Percentiles rank a stretch among this genome's conserved stretches.
Evolutionary conservation across 2,888 invertebrate species (phyloP).

Genomic region (Monochamus alternatus): DNA sequence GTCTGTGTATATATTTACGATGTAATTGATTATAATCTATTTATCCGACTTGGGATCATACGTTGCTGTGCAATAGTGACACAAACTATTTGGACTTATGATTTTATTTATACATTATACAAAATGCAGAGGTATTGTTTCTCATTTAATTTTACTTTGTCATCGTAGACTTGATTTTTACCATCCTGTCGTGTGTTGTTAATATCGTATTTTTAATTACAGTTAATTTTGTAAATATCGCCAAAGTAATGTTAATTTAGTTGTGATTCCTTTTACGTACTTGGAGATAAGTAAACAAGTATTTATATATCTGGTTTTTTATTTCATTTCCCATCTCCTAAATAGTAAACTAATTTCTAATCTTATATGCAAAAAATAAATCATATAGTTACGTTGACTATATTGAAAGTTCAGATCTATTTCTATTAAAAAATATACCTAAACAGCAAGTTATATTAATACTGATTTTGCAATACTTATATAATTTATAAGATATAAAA

Average conservation of each 20-base stretch:
- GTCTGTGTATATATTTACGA: conserved; percentile 21
- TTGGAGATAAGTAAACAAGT: conserved; percentile 24
- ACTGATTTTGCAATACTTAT: too few species aligned
- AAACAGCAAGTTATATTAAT: too few species aligned
- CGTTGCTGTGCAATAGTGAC: conserved; percentile 27
- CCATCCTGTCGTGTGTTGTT: not conserved
- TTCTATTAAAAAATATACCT: too few species aligned
- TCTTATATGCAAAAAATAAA: too few species aligned
- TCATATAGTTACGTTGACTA: too few species aligned
- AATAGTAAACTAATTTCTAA: too few species aligned
- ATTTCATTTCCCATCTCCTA: not conserved
- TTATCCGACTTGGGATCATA: conserved; percentile 7
- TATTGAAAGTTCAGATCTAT: too few species aligned
- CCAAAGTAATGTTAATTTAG: conserved; percentile 11
- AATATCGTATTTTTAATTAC: conserved; percentile 22
- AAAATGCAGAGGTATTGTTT: conserved; percentile 9
- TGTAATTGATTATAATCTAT: conserved; percentile 7
- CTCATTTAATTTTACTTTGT: conserved; percentile 10
- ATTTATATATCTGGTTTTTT: conserved; percentile 16
- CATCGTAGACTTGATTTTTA: not conserved
- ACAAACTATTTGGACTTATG: not conserved
- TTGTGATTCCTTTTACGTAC: conserved; percentile 33
- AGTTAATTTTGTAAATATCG: conserved; percentile 25
- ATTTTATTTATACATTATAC: conserved; percentile 24
- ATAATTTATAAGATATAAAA: too few species aligned